Conservation (phyloP, 1,140 invertebrate genomes). For the Brachionus rotundiformis region DNA sequence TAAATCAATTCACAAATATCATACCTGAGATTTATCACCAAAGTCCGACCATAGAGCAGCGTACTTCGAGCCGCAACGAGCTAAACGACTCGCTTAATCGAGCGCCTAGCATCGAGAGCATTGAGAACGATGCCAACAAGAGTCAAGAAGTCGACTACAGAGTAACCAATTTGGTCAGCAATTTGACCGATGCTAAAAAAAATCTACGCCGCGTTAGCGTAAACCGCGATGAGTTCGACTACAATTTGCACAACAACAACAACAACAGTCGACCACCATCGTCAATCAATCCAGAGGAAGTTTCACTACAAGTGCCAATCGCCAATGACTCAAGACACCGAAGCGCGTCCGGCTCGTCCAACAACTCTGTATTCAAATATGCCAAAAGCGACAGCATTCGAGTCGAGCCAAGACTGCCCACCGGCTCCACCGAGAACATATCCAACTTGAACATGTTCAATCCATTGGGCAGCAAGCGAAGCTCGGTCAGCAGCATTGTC, state of each 20-base stretch:
- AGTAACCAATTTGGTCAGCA: not conserved
- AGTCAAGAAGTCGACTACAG: not conserved
- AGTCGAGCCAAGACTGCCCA: not conserved
- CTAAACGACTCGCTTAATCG: not conserved
- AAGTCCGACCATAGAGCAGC: not conserved
- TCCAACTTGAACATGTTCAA: constrained; percentile 28
- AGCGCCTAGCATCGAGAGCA: not conserved
- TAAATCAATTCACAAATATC: not conserved
- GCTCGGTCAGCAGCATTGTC: not conserved
- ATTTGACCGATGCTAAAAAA: not conserved
- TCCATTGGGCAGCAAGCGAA: not conserved
- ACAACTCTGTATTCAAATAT: constrained; percentile 19
- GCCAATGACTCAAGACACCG: not conserved
- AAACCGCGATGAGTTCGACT: not conserved
- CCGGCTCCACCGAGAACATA: not conserved
- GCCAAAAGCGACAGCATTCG: constrained; percentile 4
- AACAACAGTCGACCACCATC: not conserved
- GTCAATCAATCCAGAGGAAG: not conserved
- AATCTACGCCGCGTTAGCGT: not conserved
- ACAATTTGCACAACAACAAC: not conserved
- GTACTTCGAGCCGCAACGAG: constrained; percentile 12
- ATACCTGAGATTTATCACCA: not conserved
- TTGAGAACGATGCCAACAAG: constrained; percentile 13
- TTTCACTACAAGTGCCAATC: not conserved
- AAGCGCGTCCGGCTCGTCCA: not conserved